Evolutionary conservation across 1,140 invertebrate species (phyloP), one percentile per base, ranked within the genome.

Genomic region (Ceratina japonica): DNA sequence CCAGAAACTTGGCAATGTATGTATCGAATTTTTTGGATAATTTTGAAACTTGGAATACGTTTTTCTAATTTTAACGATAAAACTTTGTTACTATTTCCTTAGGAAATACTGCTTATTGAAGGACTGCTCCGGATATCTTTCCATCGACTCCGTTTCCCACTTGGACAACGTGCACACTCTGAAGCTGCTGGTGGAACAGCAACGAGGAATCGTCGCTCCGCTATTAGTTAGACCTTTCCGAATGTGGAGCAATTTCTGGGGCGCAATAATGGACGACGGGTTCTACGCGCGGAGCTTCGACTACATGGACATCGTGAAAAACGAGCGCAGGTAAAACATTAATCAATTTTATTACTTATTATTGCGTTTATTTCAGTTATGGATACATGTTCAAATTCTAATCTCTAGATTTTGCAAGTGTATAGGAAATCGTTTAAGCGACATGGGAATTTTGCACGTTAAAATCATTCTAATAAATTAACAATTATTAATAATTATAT

Each of bases 221-320:
- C 90, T 99, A 86, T 89, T 99, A 24, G 93, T 95, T 8, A 94
- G 98, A 62, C 95, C 96, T 16, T 94, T 94, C 18, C 96, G 97
- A 90, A 95, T 97, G 12, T 99, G 98, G 98, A 98, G 98, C 78
- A 99, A 99, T 92, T 99, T 99, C 92, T 99, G 99, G 99, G 99
- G 98, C 0, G 97, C 98, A 0, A 91, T 99, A 27, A 97, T 95
- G 64, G 92, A 95, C 7, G 95, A 97, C 74, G 98, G 98, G 22
- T 99, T 96, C 90, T 99, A 99, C 92, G 96, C 97, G 0, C 94
- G 98, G 44, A 98, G 98, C 3, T 95, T 96, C 65, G 99, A 99
- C 92, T 99, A 99, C 89, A 96, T 99, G 95, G 97, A 99, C 83
- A 98, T 99, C 86, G 96, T 99, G 0, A 95, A 98, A 77, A 94